Evolutionary conservation across 2,113 vertebrate genomes (phyloP).

Genomic region (Aplodontia rufa): DNA sequence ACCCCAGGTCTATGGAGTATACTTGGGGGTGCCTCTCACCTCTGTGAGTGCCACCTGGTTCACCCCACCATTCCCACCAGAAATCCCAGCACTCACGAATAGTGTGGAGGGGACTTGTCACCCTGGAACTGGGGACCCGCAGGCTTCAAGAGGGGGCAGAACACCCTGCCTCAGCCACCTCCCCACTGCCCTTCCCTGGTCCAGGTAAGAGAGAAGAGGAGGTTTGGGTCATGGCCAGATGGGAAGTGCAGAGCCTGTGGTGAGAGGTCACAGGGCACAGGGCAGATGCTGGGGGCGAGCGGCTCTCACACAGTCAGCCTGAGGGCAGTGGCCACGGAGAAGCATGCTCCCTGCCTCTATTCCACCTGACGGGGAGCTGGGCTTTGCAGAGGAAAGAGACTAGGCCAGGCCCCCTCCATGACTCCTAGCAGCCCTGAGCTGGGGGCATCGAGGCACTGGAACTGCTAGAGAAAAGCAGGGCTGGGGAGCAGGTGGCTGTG

Average conservation of each 20-base stretch:
- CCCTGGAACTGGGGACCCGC: not conserved
- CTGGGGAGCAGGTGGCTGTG: fast-evolving
- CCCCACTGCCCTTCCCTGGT: not conserved
- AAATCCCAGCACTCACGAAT: not conserved
- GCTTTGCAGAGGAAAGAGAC: not conserved
- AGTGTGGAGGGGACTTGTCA: not conserved
- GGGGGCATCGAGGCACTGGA: too few relatives aligned
- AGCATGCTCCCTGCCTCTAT: too few relatives aligned
- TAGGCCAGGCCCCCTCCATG: not conserved
- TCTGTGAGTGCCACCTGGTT: not conserved
- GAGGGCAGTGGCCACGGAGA: too few relatives aligned
- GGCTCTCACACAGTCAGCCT: too few relatives aligned
- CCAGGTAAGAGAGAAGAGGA: too few relatives aligned
- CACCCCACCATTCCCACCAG: too few relatives aligned
- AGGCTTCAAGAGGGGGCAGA: not conserved
- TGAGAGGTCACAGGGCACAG: not conserved
- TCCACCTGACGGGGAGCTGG: fast-evolving
- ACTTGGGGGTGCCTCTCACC: not conserved
- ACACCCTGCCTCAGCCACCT: not conserved
- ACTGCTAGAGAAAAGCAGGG: not conserved
- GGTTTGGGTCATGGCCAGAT: not conserved
- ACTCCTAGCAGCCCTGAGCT: not conserved
- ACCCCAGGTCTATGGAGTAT: not conserved
- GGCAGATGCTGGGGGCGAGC: too few relatives aligned
- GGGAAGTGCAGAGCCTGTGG: not conserved